Evolutionary conservation across 2,113 vertebrate genomes (phyloP).

Genomic region (Phalacrocorax pelagicus): DNA sequence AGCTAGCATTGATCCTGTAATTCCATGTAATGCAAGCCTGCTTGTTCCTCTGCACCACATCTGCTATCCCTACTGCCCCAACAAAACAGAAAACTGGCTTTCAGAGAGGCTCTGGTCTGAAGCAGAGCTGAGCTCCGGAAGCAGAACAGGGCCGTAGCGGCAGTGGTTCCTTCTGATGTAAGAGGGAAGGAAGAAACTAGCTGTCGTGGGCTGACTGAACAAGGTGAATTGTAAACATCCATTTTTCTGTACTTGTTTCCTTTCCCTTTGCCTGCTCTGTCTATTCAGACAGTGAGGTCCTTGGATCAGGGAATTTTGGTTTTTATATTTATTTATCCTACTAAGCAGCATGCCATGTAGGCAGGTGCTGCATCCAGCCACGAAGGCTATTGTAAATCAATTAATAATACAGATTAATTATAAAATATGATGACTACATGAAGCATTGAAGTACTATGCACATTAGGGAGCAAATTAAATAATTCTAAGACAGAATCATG

Average conservation of each 20-base stretch:
- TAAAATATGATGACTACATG: accelerated
- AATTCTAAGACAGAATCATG: neutral
- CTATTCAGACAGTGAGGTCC: neutral
- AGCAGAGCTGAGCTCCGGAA: neutral
- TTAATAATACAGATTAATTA: neutral
- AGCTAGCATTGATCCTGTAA: neutral
- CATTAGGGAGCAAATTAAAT: neutral
- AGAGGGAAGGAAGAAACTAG: neutral
- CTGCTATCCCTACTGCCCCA: neutral
- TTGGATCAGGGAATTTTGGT: neutral
- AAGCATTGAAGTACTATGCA: neutral
- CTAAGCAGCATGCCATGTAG: neutral
- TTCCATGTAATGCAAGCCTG: neutral
- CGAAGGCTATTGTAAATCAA: neutral
- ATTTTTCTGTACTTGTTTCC: neutral
- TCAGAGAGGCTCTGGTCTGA: neutral
- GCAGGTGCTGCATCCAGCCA: neutral
- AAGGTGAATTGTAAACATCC: neutral
- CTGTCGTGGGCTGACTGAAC: neutral
- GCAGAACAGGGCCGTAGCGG: neutral
- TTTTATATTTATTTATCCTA: neutral
- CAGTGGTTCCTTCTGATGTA: neutral
- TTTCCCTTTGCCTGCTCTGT: neutral
- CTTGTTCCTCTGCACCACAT: neutral
- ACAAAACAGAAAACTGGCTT: neutral